phyloP scores from a whole-genome alignment of 2,888 invertebrate genomes.

The Catocala sponsa region DNA sequence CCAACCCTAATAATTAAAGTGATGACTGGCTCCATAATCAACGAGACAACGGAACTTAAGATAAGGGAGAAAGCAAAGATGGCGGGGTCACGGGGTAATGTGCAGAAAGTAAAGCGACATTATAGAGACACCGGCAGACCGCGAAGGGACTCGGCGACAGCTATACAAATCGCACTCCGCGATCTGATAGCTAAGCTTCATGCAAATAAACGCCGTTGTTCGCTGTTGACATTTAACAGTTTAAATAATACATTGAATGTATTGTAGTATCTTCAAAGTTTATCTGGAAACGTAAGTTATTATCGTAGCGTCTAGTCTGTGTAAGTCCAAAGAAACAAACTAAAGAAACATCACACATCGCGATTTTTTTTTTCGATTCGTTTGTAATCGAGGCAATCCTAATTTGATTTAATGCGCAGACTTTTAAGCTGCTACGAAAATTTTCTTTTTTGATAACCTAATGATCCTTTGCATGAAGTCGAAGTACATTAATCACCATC shows the following conservation, averaged over 20 bases:
- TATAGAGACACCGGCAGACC: slow-evolving; percentile 50
- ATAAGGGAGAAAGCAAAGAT: slow-evolving; percentile 55
- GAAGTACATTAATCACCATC: no score
- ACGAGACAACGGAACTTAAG: slow-evolving; percentile 35
- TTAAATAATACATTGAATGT: slow-evolving; percentile 39
- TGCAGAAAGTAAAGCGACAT: slow-evolving; percentile 57
- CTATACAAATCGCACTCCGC: slow-evolving; percentile 57
- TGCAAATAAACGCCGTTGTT: slow-evolving; percentile 45
- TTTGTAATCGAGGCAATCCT: no score
- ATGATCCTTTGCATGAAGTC: no score
- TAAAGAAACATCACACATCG: no score
- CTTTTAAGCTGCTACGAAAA: no score
- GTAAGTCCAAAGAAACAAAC: no score
- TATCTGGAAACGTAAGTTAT: slow-evolving; percentile 40
- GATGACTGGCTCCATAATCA: slow-evolving; percentile 35
- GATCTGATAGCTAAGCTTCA: slow-evolving; percentile 58
- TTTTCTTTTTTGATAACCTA: no score
- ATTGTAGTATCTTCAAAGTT: slow-evolving; percentile 42
- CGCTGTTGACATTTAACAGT: slow-evolving; percentile 43
- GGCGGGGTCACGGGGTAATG: slow-evolving; percentile 63
- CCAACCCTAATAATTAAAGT: slow-evolving; percentile 31
- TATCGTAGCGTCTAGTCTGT: not conserved
- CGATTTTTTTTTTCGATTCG: no score
- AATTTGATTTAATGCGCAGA: no score
- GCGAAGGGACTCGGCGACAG: slow-evolving; percentile 51